Conservation (phyloP, 2,113 vertebrate genomes). For the Tragulus kanchil region DNA sequence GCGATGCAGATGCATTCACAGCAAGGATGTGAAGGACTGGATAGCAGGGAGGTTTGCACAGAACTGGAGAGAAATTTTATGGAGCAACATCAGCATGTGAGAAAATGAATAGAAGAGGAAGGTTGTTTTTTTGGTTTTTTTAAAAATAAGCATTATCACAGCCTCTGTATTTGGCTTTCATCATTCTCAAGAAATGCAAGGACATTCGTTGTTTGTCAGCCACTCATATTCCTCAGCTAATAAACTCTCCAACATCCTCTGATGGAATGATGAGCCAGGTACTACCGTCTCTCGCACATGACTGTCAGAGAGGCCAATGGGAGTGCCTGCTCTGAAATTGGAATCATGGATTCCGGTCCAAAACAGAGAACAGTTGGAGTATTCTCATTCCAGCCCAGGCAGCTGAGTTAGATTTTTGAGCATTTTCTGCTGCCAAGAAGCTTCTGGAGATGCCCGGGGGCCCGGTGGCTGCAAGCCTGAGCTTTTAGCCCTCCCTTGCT, state of each 20-base stretch:
- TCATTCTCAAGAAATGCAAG: background rate
- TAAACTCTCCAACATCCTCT: background rate
- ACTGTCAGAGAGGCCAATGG: background rate
- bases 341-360: background rate
- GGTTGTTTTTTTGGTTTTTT: background rate
- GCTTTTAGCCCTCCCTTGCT: conserved; percentile 54
- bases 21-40: background rate
- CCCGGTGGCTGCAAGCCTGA: conserved; percentile 25
- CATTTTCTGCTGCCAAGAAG: conserved; percentile 57
- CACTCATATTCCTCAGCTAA: background rate
- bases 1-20: background rate
- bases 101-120: background rate
- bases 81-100: background rate
- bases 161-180: background rate
- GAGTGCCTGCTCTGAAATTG: background rate
- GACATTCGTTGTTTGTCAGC: background rate
- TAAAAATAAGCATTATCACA: background rate
- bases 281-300: background rate
- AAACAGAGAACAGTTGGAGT: conserved; percentile 17
- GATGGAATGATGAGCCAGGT: background rate
- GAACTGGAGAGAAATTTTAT: background rate
- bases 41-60: background rate
- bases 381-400: conserved; percentile 62
- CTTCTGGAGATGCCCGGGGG: conserved; percentile 43
- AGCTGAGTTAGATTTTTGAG: conserved; percentile 51